Evolutionary conservation across 2,888 invertebrate genomes (phyloP).

Genomic region (Hypomecis atomaria): DNA sequence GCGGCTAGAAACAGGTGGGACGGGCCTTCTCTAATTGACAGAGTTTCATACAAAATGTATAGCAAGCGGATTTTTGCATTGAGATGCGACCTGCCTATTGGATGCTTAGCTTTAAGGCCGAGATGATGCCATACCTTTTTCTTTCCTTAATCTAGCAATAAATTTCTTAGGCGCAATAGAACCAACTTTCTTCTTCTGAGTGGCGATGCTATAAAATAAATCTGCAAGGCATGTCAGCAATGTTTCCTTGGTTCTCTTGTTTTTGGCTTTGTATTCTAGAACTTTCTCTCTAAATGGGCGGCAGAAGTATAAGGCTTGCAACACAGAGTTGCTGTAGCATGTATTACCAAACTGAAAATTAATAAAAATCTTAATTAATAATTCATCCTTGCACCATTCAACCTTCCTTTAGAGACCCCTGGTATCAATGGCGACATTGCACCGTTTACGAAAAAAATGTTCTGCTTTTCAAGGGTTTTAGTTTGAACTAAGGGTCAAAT

Average conservation of each 20-base stretch:
- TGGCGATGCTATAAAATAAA: slow-evolving; percentile 99
- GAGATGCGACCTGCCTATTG: too few species aligned
- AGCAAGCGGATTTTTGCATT: too few species aligned
- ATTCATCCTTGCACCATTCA: background rate
- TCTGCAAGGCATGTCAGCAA: slow-evolving; percentile 98
- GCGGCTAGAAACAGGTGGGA: too few species aligned
- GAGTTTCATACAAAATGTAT: too few species aligned
- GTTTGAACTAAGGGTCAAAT: too few species aligned
- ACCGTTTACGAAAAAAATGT: too few species aligned
- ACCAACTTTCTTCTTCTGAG: slow-evolving; percentile 99
- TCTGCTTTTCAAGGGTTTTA: too few species aligned
- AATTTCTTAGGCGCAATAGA: slow-evolving; percentile 99
- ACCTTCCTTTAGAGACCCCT: too few species aligned
- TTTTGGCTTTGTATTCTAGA: slow-evolving; percentile 98
- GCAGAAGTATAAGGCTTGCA: slow-evolving; percentile 99
- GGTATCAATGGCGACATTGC: background rate
- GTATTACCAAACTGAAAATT: slow-evolving; percentile 98
- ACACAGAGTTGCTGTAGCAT: slow-evolving; percentile 99
- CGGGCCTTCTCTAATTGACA: too few species aligned
- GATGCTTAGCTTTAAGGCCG: too few species aligned
- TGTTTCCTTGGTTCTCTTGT: slow-evolving; percentile 98
- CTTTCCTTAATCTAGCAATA: slow-evolving; percentile 98
- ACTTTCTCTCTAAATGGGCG: slow-evolving; percentile 99
- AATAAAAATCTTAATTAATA: background rate
- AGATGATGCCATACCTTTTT: slow-evolving; percentile 89